These are phyloP conservation scores for Chanos chanos DNA, from an alignment of 2,797 vertebrate species.

Conservation along the genomic window DNA sequence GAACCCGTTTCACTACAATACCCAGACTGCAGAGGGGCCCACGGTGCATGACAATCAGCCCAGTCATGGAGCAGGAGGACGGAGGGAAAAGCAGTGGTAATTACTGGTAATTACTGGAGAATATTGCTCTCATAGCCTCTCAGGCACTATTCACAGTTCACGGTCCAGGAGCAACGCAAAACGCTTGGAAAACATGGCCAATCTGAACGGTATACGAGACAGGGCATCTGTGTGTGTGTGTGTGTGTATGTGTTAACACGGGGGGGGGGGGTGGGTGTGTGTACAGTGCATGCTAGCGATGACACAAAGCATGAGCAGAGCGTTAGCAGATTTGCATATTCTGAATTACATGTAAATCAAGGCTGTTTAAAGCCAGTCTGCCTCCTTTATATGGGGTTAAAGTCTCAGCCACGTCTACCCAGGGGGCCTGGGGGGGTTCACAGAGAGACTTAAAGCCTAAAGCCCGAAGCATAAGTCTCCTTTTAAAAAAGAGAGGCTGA, in stretches of 20 bases:
- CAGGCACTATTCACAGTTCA: background rate
- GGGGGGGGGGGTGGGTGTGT: too few relatives aligned
- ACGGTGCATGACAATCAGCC: conserved; percentile 24
- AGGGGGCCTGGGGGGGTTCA: conserved; percentile 49
- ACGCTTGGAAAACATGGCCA: conserved; percentile 23
- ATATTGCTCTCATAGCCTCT: conserved; percentile 8
- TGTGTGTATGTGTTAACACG: conserved; percentile 12
- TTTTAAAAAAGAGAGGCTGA: conserved; percentile 45
- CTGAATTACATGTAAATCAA: conserved; percentile 76
- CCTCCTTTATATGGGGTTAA: conserved; percentile 66
- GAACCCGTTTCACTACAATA: too few relatives aligned
- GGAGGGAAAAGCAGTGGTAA: conserved; percentile 28
- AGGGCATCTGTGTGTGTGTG: conserved; percentile 3
- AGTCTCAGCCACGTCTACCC: conserved; percentile 52
- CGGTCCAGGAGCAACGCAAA: background rate
- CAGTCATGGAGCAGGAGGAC: conserved; percentile 10
- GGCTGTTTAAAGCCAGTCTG: conserved; percentile 64
- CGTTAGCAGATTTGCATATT: conserved; percentile 72
- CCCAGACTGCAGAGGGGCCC: too few relatives aligned
- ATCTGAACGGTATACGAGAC: background rate
- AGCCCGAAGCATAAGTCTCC: conserved; percentile 47
- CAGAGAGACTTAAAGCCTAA: conserved; percentile 51
- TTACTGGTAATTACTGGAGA: conserved; percentile 20
- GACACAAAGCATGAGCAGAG: conserved; percentile 57
- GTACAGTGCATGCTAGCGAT: conserved; percentile 46